phyloP scores from a whole-genome alignment of 2,797 vertebrate species.

The Halcyon chelicuti region DNA sequence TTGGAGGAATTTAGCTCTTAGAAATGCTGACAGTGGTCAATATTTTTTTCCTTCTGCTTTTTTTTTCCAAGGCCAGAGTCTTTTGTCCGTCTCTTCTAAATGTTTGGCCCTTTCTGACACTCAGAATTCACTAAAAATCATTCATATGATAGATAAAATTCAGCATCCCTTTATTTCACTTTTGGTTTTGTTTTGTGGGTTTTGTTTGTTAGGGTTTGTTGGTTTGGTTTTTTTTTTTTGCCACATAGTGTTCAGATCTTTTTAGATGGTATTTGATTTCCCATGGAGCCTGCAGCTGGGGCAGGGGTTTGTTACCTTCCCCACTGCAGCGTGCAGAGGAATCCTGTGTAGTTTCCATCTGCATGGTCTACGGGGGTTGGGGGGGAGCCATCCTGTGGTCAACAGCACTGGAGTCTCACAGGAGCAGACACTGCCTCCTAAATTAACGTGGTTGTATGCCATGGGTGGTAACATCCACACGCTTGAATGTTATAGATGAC shows the following conservation, averaged over 20 bases:
- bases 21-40: neutral
- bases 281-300: neutral
- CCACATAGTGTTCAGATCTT: neutral
- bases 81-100: neutral
- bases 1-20: neutral
- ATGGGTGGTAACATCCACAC: neutral
- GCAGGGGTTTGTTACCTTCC: neutral
- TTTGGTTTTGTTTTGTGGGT: no score
- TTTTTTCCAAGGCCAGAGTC: neutral
- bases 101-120: neutral
- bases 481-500: neutral
- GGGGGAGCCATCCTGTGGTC: neutral
- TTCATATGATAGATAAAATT: neutral
- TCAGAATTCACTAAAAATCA: neutral
- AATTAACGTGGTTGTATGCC: accelerated
- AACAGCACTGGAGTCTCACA: neutral
- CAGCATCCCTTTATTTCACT: neutral
- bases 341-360: neutral
- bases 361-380: accelerated
- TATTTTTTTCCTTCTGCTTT: neutral
- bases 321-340: accelerated
- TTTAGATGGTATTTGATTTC: neutral
- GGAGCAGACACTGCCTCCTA: neutral
- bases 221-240: no score
- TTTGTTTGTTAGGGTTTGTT: neutral